Evolutionary conservation across 2,113 vertebrate species (phyloP), one percentile per base, ranked within the genome.

Genomic region (Xerus inauris): DNA sequence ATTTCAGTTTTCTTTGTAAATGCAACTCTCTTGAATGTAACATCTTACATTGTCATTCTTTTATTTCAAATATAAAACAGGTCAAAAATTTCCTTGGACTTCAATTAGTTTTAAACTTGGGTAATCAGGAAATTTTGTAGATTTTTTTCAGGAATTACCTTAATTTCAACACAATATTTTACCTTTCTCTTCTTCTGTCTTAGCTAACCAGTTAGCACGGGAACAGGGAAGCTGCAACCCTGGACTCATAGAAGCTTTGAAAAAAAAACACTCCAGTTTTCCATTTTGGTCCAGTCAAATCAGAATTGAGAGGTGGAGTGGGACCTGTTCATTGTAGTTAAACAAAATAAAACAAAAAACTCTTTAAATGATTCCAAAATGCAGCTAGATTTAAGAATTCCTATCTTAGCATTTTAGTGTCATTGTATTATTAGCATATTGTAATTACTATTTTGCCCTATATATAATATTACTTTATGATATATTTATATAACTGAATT

Each of bases 1-100:
- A 65, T 92, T 92, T 94, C 76, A 93, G 12, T 81, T n/a, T 87
- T 95, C 67, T 30, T 94, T 93, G 83, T 65, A 93, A 85, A 86
- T 73, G 26, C 2, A 72, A 24, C 12, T 38, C 16, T 24, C 26
- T 97, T 45, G 35, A 81, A 57, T 69, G 6, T 24, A 87, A 85
- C 24, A 86, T 82, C 62, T 95, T 79, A 38, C 1, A 64, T 73
- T 19, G 65, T 26, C 47, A 82, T 26, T 57, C 2, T 64, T 87
- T 77, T 62, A 76, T 51, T 94, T 16, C 54, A 91, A 79, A 75
- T 28, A 10, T 24, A 88, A 71, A 12, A 54, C 28, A 26, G 32
- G 42, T 16, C 9, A 69, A 51, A 87, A 0, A 1, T 94, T 86
- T 86, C 35, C n/a, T 64, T 67, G 82, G 72, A 22, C 9, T 88